These are phyloP conservation scores for Dromaius novaehollandiae DNA, from an alignment of 2,113 vertebrate species.

Conservation along the genomic window DNA sequence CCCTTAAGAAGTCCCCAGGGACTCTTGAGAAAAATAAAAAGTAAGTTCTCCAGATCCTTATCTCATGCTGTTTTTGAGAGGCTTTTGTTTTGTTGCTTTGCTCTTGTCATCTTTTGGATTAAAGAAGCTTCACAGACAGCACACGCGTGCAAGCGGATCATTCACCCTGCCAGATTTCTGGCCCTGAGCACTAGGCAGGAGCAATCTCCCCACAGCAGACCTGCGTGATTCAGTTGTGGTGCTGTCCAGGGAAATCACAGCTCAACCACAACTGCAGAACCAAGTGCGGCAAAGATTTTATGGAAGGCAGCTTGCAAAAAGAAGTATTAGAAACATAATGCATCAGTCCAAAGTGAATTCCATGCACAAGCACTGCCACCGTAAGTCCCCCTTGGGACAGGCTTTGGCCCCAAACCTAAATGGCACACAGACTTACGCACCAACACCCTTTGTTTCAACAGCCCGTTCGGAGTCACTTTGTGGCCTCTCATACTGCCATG, in stretches of 20 bases:
- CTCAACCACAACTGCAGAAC: not conserved
- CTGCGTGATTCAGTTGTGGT: not conserved
- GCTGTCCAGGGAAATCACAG: not conserved
- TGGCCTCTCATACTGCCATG: not conserved
- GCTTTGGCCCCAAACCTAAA: too few relatives aligned
- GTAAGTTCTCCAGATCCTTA: slow-evolving; percentile 58
- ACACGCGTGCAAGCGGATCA: not conserved
- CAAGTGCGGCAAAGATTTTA: not conserved
- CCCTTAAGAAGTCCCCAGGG: slow-evolving; percentile 46
- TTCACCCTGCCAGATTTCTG: not conserved
- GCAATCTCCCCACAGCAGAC: not conserved
- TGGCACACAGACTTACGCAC: not conserved
- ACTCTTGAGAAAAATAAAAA: slow-evolving; percentile 45
- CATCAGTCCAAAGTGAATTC: not conserved
- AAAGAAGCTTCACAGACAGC: not conserved
- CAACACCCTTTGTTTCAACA: not conserved
- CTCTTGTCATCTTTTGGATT: slow-evolving; percentile 21
- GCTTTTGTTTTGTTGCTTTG: slow-evolving; percentile 30
- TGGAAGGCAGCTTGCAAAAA: not conserved
- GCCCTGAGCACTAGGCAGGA: not conserved
- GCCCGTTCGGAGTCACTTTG: not conserved
- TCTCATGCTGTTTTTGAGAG: slow-evolving; percentile 63
- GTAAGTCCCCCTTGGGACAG: not conserved
- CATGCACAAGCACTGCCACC: not conserved
- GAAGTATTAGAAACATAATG: not conserved